Evolutionary conservation across 2,797 vertebrate species (phyloP).

Genomic region (Lagorchestes hirsutus): DNA sequence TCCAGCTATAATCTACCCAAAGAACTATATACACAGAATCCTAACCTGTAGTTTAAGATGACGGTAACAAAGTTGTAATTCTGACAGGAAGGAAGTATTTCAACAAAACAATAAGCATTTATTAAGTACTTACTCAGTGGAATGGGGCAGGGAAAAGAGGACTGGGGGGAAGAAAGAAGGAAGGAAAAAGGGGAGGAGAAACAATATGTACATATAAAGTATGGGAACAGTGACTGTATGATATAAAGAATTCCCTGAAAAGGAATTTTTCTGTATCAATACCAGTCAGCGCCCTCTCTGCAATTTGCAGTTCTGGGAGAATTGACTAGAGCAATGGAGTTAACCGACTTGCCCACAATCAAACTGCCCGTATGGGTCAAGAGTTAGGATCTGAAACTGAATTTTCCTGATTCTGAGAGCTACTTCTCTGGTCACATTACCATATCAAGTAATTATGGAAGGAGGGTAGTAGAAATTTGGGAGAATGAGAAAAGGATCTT

Average conservation of each 20-base stretch:
- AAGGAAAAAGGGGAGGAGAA: neutral
- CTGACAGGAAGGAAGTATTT: neutral
- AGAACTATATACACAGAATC: neutral
- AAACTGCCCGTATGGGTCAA: too few relatives aligned
- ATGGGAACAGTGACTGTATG: neutral
- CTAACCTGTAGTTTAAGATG: neutral
- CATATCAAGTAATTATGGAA: too few relatives aligned
- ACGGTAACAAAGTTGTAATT: neutral
- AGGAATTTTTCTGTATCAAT: neutral
- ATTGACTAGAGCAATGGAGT: neutral
- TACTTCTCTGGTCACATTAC: too few relatives aligned
- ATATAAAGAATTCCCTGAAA: neutral
- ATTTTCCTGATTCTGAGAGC: too few relatives aligned
- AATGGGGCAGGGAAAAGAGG: too few relatives aligned
- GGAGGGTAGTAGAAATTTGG: too few relatives aligned
- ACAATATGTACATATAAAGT: neutral
- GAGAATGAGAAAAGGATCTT: too few relatives aligned
- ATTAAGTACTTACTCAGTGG: neutral
- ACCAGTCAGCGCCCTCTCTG: neutral
- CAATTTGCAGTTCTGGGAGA: neutral
- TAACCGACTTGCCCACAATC: neutral
- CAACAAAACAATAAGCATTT: neutral
- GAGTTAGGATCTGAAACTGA: too few relatives aligned
- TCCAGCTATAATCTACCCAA: neutral
- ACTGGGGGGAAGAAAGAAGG: too few relatives aligned